Conservation (phyloP, 2,888 invertebrate genomes). For the Andrena haemorrhoa region DNA sequence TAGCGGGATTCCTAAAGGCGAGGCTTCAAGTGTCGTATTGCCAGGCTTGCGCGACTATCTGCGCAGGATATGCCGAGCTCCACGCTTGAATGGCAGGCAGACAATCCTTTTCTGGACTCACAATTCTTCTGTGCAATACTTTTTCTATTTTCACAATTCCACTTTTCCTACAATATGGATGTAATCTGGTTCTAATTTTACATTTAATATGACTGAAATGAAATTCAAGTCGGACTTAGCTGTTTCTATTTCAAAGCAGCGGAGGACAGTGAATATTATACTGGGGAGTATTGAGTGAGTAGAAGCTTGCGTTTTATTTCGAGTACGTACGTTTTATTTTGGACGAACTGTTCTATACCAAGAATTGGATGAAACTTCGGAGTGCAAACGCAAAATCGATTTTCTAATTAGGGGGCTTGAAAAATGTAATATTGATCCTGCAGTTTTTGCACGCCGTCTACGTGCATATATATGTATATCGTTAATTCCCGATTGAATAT, state of each 20-base stretch:
- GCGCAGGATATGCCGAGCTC: not conserved
- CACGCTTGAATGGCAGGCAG: not conserved
- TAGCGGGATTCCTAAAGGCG: slow-evolving; percentile 3
- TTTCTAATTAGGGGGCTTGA: not conserved
- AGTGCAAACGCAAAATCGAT: not conserved
- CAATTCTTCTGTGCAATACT: too few relatives aligned
- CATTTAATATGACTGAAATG: too few relatives aligned
- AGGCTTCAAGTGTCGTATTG: slow-evolving; percentile 3
- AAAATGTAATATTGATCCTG: not conserved
- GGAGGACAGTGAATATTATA: too few relatives aligned
- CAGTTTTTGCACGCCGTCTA: not conserved
- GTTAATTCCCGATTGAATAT: slow-evolving; percentile 1
- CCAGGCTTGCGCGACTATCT: not conserved
- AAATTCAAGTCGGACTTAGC: too few relatives aligned
- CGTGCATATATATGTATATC: not conserved
- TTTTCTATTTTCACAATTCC: too few relatives aligned
- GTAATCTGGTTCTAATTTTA: too few relatives aligned
- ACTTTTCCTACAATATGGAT: too few relatives aligned
- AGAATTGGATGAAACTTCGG: not conserved
- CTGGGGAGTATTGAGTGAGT: too few relatives aligned
- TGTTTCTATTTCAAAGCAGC: too few relatives aligned
- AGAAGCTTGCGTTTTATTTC: too few relatives aligned
- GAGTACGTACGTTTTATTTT: too few relatives aligned
- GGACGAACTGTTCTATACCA: not conserved
- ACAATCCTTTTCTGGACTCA: not conserved